Percentiles rank a stretch among this genome's conserved stretches.
Evolutionary conservation across 2,888 invertebrate genomes (phyloP).

Genomic region (Cacoxenus indagator): DNA sequence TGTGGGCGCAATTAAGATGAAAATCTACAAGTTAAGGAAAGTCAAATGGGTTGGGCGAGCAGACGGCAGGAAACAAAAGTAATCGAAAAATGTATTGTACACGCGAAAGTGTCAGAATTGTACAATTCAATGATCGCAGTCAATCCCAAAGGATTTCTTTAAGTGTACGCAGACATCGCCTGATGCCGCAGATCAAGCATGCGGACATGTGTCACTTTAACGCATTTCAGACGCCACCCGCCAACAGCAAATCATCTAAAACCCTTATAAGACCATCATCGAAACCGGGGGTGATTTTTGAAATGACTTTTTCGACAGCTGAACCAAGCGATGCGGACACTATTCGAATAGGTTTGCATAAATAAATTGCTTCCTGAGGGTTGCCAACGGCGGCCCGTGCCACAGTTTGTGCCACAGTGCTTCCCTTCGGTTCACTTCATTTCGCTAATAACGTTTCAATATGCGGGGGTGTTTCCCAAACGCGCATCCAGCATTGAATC

Average conservation of each 20-base stretch:
- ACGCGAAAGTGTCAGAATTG: not conserved
- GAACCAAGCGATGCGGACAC: not conserved
- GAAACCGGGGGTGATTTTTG: not conserved
- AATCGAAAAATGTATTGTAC: not conserved
- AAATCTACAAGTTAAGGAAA: constrained; percentile 43
- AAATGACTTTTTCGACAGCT: constrained; percentile 20
- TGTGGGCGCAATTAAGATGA: constrained; percentile 52
- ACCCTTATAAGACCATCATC: not conserved
- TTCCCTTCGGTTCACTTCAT: not conserved
- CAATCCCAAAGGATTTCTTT: not conserved
- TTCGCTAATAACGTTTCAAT: not conserved
- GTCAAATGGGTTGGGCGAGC: constrained; percentile 25
- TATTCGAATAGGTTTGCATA: not conserved
- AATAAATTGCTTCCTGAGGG: not conserved
- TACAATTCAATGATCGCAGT: not conserved
- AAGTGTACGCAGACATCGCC: not conserved
- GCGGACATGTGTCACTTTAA: not conserved
- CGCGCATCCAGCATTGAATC: constrained; percentile 4
- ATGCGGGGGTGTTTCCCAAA: not conserved
- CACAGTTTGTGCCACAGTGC: no score
- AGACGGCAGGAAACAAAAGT: constrained; percentile 25
- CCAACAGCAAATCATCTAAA: not conserved
- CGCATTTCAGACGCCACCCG: not conserved
- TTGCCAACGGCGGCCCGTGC: not conserved
- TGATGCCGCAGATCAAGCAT: not conserved